Conservation (phyloP, 2,113 vertebrate species). For the Trinectes maculatus region DNA sequence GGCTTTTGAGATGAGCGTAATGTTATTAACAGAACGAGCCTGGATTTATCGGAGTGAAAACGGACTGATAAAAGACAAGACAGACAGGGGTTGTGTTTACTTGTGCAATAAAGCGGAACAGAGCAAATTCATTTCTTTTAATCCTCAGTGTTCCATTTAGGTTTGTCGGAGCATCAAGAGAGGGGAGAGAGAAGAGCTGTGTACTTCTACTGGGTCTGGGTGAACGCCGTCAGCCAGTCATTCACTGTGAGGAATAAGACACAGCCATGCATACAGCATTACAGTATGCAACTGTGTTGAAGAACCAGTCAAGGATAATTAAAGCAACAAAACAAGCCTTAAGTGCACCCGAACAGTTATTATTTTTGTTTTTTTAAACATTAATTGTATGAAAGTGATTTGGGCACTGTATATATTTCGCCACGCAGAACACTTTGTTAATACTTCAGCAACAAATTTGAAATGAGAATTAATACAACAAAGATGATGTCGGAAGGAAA, state of each 20-base stretch:
- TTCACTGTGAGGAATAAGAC: not conserved
- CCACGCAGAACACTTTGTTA: not conserved
- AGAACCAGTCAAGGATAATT: not conserved
- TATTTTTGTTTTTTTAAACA: not conserved
- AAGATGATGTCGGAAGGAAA: no score
- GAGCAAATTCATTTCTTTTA: slow-evolving; percentile 7
- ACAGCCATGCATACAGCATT: not conserved
- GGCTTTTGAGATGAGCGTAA: slow-evolving; percentile 11
- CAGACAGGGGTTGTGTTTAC: not conserved
- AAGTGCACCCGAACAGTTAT: not conserved
- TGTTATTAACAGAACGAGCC: slow-evolving; percentile 29
- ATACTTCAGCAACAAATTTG: no score
- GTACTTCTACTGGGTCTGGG: no score
- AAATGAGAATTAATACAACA: no score
- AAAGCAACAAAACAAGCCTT: not conserved
- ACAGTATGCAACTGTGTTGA: not conserved
- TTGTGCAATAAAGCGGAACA: slow-evolving; percentile 1
- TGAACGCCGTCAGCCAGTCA: no score
- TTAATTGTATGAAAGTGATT: not conserved
- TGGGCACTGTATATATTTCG: not conserved
- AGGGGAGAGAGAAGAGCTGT: not conserved
- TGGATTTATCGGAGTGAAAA: slow-evolving; percentile 42
- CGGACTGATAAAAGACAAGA: slow-evolving; percentile 15
- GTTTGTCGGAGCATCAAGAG: not conserved
- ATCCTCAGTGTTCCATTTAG: slow-evolving; percentile 1